Percentiles rank a stretch among this genome's conserved stretches.
Conservation (phyloP, 2,888 invertebrate species). For the Dioctria rufipes region DNA sequence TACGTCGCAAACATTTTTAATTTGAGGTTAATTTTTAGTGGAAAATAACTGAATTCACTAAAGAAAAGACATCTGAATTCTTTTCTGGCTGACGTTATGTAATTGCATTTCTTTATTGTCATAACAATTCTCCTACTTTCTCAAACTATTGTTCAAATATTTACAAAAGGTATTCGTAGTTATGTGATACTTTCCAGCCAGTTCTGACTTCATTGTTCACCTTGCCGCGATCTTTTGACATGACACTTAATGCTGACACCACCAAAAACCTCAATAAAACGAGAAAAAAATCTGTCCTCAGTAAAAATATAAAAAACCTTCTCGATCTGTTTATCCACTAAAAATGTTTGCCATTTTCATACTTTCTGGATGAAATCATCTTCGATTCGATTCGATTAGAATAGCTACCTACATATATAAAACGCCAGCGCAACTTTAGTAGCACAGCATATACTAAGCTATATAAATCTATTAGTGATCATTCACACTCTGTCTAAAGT, state of each 20-base stretch:
- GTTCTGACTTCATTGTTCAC: slow-evolving; percentile 10
- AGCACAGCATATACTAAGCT: background rate
- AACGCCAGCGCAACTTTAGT: background rate
- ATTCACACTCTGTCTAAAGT: background rate
- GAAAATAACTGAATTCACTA: too few relatives aligned
- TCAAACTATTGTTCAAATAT: slow-evolving; percentile 35
- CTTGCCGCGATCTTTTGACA: slow-evolving; percentile 18
- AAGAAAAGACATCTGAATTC: too few relatives aligned
- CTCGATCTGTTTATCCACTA: background rate
- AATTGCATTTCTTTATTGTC: background rate
- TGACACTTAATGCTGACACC: slow-evolving; percentile 23
- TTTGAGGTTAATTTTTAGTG: too few relatives aligned
- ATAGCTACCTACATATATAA: background rate
- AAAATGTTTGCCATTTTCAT: slow-evolving; percentile 23
- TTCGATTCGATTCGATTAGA: background rate
- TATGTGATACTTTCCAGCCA: background rate
- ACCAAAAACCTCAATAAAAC: background rate
- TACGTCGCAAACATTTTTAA: too few relatives aligned
- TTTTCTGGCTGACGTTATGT: too few relatives aligned
- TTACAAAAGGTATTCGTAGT: background rate
- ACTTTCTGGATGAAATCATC: slow-evolving; percentile 34
- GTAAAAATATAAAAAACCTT: slow-evolving; percentile 15
- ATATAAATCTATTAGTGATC: background rate
- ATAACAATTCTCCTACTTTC: slow-evolving; percentile 34
- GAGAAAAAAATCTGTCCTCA: too few relatives aligned